A percentile compares a stretch with the other conserved stretches of the same genome.
Evolutionary conservation across 2,888 invertebrate genomes (phyloP).

Genomic region (Fragum fragum): DNA sequence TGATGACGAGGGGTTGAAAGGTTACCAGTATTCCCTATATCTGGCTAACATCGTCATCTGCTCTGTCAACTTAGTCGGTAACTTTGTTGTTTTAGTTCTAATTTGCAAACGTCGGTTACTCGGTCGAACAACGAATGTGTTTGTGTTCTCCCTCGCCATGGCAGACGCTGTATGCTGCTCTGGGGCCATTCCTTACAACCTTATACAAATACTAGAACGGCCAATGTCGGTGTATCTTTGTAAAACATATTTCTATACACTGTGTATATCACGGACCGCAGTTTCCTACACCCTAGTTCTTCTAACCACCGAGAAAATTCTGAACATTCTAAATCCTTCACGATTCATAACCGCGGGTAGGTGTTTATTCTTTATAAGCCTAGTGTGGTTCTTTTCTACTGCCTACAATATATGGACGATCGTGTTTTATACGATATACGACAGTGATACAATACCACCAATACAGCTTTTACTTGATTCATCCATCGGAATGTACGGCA

Average conservation of each 20-base stretch:
- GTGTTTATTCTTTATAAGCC: slow-evolving; percentile 82
- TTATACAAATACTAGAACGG: slow-evolving; percentile 43
- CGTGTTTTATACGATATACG: slow-evolving; percentile 74
- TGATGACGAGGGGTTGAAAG: slow-evolving; percentile 29
- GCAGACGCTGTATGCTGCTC: slow-evolving; percentile 72
- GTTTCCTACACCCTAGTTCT: slow-evolving; percentile 75
- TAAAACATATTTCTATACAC: slow-evolving; percentile 75
- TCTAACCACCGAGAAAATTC: slow-evolving; percentile 68
- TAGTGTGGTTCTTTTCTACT: slow-evolving; percentile 84
- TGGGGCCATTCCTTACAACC: slow-evolving; percentile 60
- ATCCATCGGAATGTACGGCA: slow-evolving; percentile 55
- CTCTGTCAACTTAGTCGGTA: slow-evolving; percentile 71
- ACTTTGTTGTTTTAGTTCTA: slow-evolving; percentile 72
- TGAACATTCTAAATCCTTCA: slow-evolving; percentile 70
- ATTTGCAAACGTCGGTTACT: slow-evolving; percentile 76
- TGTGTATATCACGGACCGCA: slow-evolving; percentile 77
- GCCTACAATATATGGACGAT: slow-evolving; percentile 84
- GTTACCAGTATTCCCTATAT: slow-evolving; percentile 55
- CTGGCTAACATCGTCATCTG: slow-evolving; percentile 59
- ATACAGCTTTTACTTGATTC: slow-evolving; percentile 34
- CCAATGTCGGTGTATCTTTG: slow-evolving; percentile 71
- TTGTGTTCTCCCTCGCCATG: slow-evolving; percentile 80
- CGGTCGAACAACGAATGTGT: slow-evolving; percentile 80
- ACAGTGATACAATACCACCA: slow-evolving; percentile 52
- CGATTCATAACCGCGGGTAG: slow-evolving; percentile 73